Evolutionary conservation across 2,113 vertebrate genomes (phyloP), one percentile per base, ranked within the genome.

Genomic region (Amblyopsis rosae): DNA sequence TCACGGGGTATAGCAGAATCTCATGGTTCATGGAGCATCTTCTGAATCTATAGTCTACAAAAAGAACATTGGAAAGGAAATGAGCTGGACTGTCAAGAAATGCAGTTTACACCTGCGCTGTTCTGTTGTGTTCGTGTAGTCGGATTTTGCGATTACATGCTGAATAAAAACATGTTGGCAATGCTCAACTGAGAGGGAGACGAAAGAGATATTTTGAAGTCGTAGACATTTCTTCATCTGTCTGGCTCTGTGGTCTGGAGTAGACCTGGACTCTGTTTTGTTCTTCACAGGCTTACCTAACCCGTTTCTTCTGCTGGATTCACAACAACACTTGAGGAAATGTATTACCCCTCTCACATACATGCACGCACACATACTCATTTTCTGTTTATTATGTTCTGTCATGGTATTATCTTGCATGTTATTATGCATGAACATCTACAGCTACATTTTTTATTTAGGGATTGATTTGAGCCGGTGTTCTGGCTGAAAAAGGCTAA

Each of bases 11-110:
- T 41, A 59, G 71, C 61, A 32, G 62, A 32, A 65, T 81, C 59
- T 74, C 46, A 63, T 16, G 70, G 67, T 67, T 75, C 48, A 79
- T 64, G 63, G 51, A 61, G 41, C 77, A 69, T 53, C 17, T 51
- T 61, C 57, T 53, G 7, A 70, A 70, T 59, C 41, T 12, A 11
- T 33, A 66, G 71, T 33, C 32, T n/a, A 46, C 57, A 48, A 67
- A 48, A 8, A 48, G 33, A 73, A 66, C 53, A 41, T 61, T 0
- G 15, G 26, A 47, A 16, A 12, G 45, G 12, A 60, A 63, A 58
- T 61, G 6, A 26, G 19, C 1, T 0, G 35, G 1, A 47, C 59
- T 55, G 0, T 19, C 17, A 62, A 72, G 11, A 49, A 45, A 41
- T 53, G 19, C 67, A 57, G 16, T 57, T 57, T 11, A 57, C 17